Conservation (phyloP, 1,140 invertebrate genomes). For the Euschistus heros region DNA sequence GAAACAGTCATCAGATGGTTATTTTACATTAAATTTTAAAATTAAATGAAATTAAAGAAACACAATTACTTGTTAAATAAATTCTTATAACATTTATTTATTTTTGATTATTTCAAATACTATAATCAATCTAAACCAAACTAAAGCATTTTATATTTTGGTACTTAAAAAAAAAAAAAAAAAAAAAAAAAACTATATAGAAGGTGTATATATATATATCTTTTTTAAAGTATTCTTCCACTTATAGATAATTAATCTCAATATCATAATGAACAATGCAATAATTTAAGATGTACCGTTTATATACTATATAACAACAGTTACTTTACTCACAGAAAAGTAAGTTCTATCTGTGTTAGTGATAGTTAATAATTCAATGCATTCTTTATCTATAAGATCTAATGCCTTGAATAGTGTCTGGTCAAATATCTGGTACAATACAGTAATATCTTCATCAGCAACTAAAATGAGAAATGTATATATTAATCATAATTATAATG, state of each 20-base stretch:
- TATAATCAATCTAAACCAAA: not conserved
- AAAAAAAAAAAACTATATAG: no score
- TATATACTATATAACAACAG: not conserved
- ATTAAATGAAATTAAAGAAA: not conserved
- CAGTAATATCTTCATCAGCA: constrained; percentile 7
- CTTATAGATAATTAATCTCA: not conserved
- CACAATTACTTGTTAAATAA: not conserved
- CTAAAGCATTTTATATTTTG: not conserved
- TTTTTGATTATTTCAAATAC: not conserved
- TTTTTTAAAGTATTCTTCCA: not conserved
- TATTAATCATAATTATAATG: no score
- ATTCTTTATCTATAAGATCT: constrained; percentile 7
- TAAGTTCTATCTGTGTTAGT: constrained; percentile 4
- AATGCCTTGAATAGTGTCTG: constrained; percentile 8
- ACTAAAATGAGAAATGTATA: not conserved
- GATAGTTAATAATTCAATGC: constrained; percentile 14
- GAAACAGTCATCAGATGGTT: not conserved
- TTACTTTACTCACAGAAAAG: not conserved
- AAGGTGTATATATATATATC: not conserved
- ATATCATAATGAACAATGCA: not conserved
- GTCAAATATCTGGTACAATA: not conserved
- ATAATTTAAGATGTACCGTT: not conserved
- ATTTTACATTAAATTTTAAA: not conserved
- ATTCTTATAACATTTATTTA: not conserved
- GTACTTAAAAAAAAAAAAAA: no score